Base-by-base conservation (phyloP, 2,888 invertebrate genomes). In the Nycteola revayana region DNA sequence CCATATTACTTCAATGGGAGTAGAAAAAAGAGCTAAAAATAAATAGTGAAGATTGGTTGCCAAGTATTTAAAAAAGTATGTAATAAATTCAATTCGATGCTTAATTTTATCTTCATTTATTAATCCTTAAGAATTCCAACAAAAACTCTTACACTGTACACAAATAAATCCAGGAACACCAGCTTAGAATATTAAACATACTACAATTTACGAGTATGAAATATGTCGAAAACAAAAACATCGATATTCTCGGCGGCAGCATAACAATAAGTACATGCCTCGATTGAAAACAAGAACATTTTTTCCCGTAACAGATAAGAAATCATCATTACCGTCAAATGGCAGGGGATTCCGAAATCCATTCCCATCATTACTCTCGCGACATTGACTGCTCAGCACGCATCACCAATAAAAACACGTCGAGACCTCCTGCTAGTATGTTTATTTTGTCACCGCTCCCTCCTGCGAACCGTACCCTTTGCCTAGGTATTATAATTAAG, bases 401-500 rank as follows among this genome's bases (percentile, higher is more conserved):
- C 68, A 58, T 53, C 61, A 66, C 58, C 78, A 80, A 82, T 83
- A 84, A 82, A 82, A 83, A 75, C 75, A 72, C 75, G 69, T 60
- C 58, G 66, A 37, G 75, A 74, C 81, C 82, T 79, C 78, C 78
- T 71, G 81, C 67, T 43, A 60, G 56, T 71, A 67, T 75, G 82
- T 81, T 83, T 80, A 75, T 77, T 79, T 70, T 74, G 76, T 73
- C 71, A 64, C 70, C 62, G 65, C 54, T 52, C 59, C 54, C 53
- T 53, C 42, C 42, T 32, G 29, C 14, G 5, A 14, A 8, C 35
- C 34, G 49, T 64, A 65, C 73, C 76, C 81, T 75, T 73, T 73
- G 65, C 70, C 54, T 69, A 84, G 80, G 83, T 83, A 83, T 82
- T 82, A 77, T 77, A 85, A 86, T 87, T 83, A 84, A 82, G 85